These are phyloP conservation scores for Agonopterix arenella DNA, from an alignment of 2,888 invertebrate species.

Conservation along the genomic window DNA sequence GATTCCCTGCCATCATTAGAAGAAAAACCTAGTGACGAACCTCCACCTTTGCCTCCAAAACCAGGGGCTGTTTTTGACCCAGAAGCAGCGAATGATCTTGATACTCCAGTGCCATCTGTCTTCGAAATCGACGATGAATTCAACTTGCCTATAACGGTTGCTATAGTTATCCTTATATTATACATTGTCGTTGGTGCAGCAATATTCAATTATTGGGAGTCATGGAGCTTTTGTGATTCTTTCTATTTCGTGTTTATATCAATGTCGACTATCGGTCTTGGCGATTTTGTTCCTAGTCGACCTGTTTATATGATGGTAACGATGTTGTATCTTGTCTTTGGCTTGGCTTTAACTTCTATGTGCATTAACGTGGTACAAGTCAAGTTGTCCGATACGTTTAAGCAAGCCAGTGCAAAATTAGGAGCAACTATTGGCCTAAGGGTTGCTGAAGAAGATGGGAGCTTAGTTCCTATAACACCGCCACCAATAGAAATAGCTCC, in stretches of 20 bases:
- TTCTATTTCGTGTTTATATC: conserved; percentile 99
- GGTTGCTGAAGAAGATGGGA: conserved; percentile 82
- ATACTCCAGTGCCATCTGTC: conserved; percentile 86
- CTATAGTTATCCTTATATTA: conserved; percentile 86
- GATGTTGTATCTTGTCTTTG: conserved; percentile 95
- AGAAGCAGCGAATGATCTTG: conserved; percentile 77
- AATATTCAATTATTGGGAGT: conserved; percentile 85
- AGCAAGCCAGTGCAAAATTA: conserved; percentile 89
- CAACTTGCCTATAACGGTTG: conserved; percentile 94
- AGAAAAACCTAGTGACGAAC: conserved; percentile 55
- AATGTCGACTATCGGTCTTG: conserved; percentile 98
- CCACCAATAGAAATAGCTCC: conserved; percentile 58
- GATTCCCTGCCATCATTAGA: conserved; percentile 34
- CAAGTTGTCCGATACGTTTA: conserved; percentile 87
- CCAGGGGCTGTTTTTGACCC: conserved; percentile 42
- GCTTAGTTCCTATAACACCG: conserved; percentile 61
- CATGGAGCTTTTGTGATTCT: conserved; percentile 94
- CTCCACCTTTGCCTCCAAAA: conserved; percentile 63
- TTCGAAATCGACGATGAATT: conserved; percentile 95
- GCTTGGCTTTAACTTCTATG: conserved; percentile 97
- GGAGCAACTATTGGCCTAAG: conserved; percentile 89
- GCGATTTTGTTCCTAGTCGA: conserved; percentile 92
- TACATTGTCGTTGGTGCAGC: conserved; percentile 93
- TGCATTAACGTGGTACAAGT: conserved; percentile 97
- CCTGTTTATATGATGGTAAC: conserved; percentile 94